Base-by-base conservation (phyloP, 2,113 vertebrate genomes). In the Larimichthys crocea region DNA sequence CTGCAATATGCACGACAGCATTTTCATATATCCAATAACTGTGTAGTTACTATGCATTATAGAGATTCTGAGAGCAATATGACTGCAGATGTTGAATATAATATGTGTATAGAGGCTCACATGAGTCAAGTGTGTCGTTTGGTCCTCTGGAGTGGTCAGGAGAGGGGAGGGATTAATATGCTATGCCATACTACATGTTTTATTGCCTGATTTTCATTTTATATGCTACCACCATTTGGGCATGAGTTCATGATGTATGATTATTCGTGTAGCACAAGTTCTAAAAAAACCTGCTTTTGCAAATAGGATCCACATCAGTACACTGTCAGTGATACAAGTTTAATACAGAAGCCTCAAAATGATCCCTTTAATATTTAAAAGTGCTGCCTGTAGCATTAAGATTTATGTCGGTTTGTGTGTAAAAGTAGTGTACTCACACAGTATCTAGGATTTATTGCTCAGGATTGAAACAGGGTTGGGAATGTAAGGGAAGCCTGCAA, bases 281-380 rank as follows among this genome's bases (percentile, higher is more conserved):
- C n/a, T 29, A 20, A 80, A 26, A 26, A 69, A 55, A 65, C 29
- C 55, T 15, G 67, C 56, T 63, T 78, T 50, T 49, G 11, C 44
- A 60, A 62, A 76, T 4, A 55, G 59, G 22, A 79, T 53, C 50
- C 31, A 68, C 67, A 62, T 68, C 40, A 17, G 12, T 59, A 46
- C 5, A 40, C 65, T 35, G 17, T 8, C 56, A 46, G 31, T 55
- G 46, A 75, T 40, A 62, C 71, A 67, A 46, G 56, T 80, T 49
- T 8, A 67, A 40, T 44, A 40, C n/a, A 26, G 26, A 77, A 48
- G 24, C 46, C 59, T 60, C 11, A 26, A 52, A 67, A 35, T 19
- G n/a, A 72, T 35, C 48, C 70, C 66, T 57, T 69, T 77, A 76
- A 83, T 78, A 80, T 76, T 82, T 60, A 69, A 31, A 80, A 83